phyloP scores from a whole-genome alignment of 1,140 invertebrate genomes.

The Schlechtendalia chinensis region DNA sequence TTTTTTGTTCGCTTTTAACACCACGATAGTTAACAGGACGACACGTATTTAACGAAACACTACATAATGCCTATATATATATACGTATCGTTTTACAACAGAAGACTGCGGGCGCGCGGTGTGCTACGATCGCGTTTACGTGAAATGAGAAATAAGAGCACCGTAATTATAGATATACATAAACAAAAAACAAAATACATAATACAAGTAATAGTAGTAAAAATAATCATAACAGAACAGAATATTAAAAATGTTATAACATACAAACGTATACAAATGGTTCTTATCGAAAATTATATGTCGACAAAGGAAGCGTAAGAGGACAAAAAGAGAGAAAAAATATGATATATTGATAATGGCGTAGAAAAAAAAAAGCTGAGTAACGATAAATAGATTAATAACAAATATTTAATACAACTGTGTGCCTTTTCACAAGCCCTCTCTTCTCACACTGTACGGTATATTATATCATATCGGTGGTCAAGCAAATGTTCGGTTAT shows the following conservation, averaged over 20 bases:
- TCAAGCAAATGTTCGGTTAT: too few relatives aligned
- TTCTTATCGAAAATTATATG: constrained; percentile 10
- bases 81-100: not conserved
- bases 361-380: not conserved
- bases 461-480: too few relatives aligned
- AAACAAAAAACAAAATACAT: not conserved
- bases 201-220: not conserved
- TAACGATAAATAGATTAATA: not conserved
- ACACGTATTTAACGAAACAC: not conserved
- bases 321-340: constrained; percentile 5
- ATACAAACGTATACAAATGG: constrained; percentile 40
- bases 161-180: not conserved
- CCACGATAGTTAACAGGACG: not conserved
- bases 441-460: too few relatives aligned
- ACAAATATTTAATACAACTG: constrained; percentile 16
- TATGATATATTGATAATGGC: not conserved
- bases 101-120: not conserved
- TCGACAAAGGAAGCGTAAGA: constrained; percentile 19
- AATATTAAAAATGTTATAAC: constrained; percentile 28
- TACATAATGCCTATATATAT: too few relatives aligned
- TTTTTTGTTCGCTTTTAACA: too few relatives aligned
- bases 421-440: constrained; percentile 1
- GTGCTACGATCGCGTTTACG: too few relatives aligned
- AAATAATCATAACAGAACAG: constrained; percentile 29
- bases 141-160: constrained; percentile 21